phyloP scores from a whole-genome alignment of 2,888 invertebrate genomes.

The Lathronympha strigana region DNA sequence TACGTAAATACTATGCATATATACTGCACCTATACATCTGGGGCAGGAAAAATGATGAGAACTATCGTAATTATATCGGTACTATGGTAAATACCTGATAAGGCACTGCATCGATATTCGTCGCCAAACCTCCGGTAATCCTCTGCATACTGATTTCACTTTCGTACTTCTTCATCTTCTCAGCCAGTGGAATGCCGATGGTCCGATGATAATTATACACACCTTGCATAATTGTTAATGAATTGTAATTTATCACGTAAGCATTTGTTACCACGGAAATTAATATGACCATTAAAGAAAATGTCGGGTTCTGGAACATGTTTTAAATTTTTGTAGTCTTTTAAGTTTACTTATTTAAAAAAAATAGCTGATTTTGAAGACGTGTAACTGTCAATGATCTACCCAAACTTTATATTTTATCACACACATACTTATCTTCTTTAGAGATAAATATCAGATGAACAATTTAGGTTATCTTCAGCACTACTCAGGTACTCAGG shows the following conservation, averaged over 20 bases:
- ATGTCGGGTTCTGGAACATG: not conserved
- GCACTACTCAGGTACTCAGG: not conserved
- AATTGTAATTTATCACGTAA: conserved; percentile 8
- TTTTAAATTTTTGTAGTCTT: not conserved
- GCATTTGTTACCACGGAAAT: not conserved
- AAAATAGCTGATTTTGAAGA: not conserved
- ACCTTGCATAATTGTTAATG: conserved; percentile 17
- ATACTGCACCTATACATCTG: too few species aligned
- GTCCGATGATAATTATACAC: conserved; percentile 39
- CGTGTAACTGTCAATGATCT: not conserved
- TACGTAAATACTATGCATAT: too few species aligned
- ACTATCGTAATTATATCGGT: too few species aligned
- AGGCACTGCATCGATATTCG: conserved; percentile 33
- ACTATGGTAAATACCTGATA: conserved; percentile 33
- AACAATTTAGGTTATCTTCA: conserved; percentile 8
- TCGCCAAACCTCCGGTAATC: conserved; percentile 40
- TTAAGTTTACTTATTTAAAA: not conserved
- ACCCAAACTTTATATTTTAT: not conserved
- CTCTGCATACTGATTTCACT: conserved; percentile 21
- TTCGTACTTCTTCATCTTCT: conserved; percentile 33
- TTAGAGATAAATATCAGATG: not conserved
- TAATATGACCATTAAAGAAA: not conserved
- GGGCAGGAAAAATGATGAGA: too few species aligned
- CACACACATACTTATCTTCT: not conserved
- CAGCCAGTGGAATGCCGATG: conserved; percentile 37